Percentiles rank a stretch among this genome's conserved stretches.
These are phyloP conservation scores for Ormyrus nitidulus DNA, from an alignment of 2,888 invertebrate species.

Conservation along the genomic window DNA sequence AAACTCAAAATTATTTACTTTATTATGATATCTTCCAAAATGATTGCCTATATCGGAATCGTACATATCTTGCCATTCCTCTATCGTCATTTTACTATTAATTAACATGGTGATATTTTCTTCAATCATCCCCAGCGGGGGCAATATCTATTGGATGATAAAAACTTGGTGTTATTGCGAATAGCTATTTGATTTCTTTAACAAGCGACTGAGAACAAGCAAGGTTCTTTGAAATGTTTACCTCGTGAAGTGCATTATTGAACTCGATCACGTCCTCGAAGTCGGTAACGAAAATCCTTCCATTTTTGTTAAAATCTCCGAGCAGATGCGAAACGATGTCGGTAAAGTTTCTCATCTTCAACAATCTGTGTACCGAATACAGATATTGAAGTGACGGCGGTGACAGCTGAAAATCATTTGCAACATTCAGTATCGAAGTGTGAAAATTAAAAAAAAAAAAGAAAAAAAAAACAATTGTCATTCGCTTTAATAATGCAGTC, in stretches of 20 bases:
- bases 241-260: conserved; percentile 46
- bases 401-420: conserved; percentile 20
- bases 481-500: no score
- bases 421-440: no score
- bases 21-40: conserved; percentile 9
- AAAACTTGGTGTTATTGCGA: not conserved
- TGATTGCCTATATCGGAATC: conserved; percentile 7
- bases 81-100: conserved; percentile 43
- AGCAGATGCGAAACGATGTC: conserved; percentile 27
- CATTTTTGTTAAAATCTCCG: not conserved
- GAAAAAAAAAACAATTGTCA: no score
- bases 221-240: not conserved
- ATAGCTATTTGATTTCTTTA: not conserved
- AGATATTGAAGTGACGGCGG: conserved; percentile 50
- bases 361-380: conserved; percentile 39
- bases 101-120: conserved; percentile 44
- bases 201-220: not conserved
- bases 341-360: conserved; percentile 44
- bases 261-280: conserved; percentile 49
- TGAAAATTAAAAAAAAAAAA: no score
- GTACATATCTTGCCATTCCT: conserved; percentile 45
- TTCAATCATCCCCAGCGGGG: conserved; percentile 47
- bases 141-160: conserved; percentile 39
- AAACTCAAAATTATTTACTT: conserved; percentile 14
- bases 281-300: not conserved